phyloP scores from a whole-genome alignment of 2,888 invertebrate species.

The Diaperis boleti region DNA sequence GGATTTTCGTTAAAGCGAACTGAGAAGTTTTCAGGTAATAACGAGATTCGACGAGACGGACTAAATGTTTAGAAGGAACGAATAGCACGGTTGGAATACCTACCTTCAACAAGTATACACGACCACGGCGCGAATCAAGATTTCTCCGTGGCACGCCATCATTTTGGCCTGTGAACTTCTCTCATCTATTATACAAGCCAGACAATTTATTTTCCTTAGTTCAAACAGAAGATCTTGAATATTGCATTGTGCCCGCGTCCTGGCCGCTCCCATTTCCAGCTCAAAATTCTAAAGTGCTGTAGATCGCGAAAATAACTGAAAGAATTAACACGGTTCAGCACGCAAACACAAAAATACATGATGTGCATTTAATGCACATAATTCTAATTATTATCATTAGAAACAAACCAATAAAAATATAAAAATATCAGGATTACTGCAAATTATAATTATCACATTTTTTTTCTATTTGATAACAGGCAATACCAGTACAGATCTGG shows the following conservation, averaged over 20 bases:
- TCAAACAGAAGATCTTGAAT: slow-evolving; percentile 61
- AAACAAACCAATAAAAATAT: no score
- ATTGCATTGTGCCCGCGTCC: slow-evolving; percentile 57
- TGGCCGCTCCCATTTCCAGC: slow-evolving; percentile 45
- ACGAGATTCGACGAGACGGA: slow-evolving; percentile 13
- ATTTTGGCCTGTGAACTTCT: slow-evolving; percentile 58
- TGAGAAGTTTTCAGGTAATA: slow-evolving; percentile 12
- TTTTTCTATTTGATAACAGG: no score
- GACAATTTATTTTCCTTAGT: slow-evolving; percentile 64
- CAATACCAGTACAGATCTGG: no score
- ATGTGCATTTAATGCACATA: no score
- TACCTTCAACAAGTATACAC: slow-evolving; percentile 57
- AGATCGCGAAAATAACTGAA: slow-evolving; percentile 6
- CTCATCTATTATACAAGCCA: slow-evolving; percentile 62
- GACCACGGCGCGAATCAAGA: slow-evolving; percentile 36
- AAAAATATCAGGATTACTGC: no score
- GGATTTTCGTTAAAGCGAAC: slow-evolving; percentile 5
- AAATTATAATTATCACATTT: no score
- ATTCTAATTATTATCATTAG: no score
- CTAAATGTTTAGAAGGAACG: slow-evolving; percentile 18
- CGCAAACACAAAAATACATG: not conserved
- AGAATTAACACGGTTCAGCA: not conserved
- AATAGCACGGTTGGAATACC: slow-evolving; percentile 50
- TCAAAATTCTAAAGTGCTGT: slow-evolving; percentile 23
- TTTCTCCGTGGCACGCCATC: slow-evolving; percentile 59